Base-by-base conservation (phyloP, 2,888 invertebrate species). In the Mimumesa dahlbomi region DNA sequence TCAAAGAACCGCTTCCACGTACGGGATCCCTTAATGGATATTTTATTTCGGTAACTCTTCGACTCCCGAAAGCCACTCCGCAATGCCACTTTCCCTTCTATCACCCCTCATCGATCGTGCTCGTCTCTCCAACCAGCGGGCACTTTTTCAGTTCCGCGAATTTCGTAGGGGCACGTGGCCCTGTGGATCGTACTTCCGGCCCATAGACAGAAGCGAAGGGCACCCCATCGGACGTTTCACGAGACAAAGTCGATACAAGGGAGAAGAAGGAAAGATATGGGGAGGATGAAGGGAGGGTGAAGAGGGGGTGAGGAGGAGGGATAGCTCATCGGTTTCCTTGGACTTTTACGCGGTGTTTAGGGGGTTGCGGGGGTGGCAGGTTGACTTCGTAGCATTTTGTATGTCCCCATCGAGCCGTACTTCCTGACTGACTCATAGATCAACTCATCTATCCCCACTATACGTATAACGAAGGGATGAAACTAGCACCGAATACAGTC, bases 381-480 rank as follows among this genome's bases (percentile, higher is more conserved):
- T 80, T 78, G 76, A 74, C 81, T 80, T 59, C 50, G 43, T 67
- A 72, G 58, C 71, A 81, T 80, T 78, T 74, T 75, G 77, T 77
- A 73, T 65, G 71, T 67, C 75, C 73, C 61, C 74, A 75, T 53
- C 73, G 80, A 82, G 54, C 71, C 82, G 82, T 67, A 82, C 83
- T 84, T 86, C 84, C 81, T 79, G 79, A 75, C 79, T 85, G 85
- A 85, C 77, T 86, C 85, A 86, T 86, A 81, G 85, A 86, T 86
- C 85, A 82, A 75, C 77, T 78, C 76, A 62, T 72, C 73, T 71
- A 54, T 19, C 36, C n/a, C n/a, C n/a, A n/a, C n/a, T n/a, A n/a
- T n/a, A n/a, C n/a, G n/a, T n/a, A 49, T 40, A 52, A 29, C 18
- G 63, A 29, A 68, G 73, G 77, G 75, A 73, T 69, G 63, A 66